Base-by-base conservation (phyloP, 2,113 vertebrate species). In the Aviceda subcristata region DNA sequence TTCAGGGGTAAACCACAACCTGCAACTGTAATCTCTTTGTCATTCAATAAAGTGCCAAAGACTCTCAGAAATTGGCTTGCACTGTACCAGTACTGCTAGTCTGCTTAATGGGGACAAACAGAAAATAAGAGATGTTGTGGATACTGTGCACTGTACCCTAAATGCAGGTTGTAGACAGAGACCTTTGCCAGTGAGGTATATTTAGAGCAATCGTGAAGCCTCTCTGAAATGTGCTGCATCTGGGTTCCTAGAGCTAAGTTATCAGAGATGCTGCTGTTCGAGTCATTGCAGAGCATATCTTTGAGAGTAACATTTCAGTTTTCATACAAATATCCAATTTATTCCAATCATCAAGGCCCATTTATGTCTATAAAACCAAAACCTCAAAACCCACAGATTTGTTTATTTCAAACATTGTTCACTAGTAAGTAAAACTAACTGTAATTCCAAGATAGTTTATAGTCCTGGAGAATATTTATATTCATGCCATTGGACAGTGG, bases 211-310 rank as follows among this genome's bases (percentile, higher is more conserved):
- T 60, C 10, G 39, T 55, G 34, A 48, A 56, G 24, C 21, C 17
- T 51, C 43, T 59, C 76, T 53, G 38, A 50, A 34, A 5, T 39
- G 6, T 45, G 38, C 18, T 72, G 24, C 38, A 11, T 6, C 15
- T 43, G 18, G 9, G 6, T 53, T 79, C 26, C 51, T 68, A 13
- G 15, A 79, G 11, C 22, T 55, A 48, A 38, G 1, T 36, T 15
- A 26, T 87, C 48, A 26, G 39, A 76, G 24, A 12, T 15, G 12
- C 72, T 48, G 32, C 43, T 34, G 2, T 57, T 71, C 0, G 0
- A 51, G 11, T 39, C 24, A 50, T 57, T 2, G 1, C 24, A 22
- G 60, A 56, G 23, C 15, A 26, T 7, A 20, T 15, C 13, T 69
- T 45, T 30, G 34, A 19, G 36, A 57, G 10, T 38, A 84, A 27